These are phyloP conservation scores for Trochalopteron elliotii DNA, from an alignment of 2,113 vertebrate species.

Conservation along the genomic window DNA sequence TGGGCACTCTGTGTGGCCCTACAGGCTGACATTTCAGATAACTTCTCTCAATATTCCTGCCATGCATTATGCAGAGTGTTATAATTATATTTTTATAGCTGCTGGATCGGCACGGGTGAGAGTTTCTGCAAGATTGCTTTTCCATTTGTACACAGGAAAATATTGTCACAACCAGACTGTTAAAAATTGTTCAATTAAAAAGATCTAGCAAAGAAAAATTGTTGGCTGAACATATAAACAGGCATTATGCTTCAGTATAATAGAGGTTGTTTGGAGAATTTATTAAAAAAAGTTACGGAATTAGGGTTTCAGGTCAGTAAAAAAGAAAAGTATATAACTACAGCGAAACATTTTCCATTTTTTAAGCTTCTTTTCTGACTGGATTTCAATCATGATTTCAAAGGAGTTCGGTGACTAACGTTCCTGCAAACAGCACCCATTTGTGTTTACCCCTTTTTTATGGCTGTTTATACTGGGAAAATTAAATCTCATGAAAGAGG, in stretches of 20 bases:
- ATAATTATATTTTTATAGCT: neutral
- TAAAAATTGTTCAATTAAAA: constrained; percentile 34
- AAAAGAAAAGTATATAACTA: neutral
- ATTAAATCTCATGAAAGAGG: constrained; percentile 51
- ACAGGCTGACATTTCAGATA: neutral
- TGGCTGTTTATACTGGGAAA: constrained; percentile 49
- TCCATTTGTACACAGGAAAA: neutral
- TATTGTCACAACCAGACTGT: neutral
- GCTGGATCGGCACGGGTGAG: neutral
- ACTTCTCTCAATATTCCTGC: neutral
- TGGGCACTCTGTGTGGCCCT: neutral
- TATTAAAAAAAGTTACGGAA: neutral
- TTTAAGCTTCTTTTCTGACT: neutral
- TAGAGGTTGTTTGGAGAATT: neutral
- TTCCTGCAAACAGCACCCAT: neutral
- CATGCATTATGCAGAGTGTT: neutral
- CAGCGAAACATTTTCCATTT: neutral
- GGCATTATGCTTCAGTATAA: neutral
- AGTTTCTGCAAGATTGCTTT: constrained; percentile 1
- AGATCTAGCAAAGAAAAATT: neutral
- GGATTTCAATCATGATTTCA: constrained; percentile 35
- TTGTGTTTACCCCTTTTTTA: constrained; percentile 54
- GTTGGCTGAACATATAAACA: neutral
- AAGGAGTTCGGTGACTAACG: constrained; percentile 18
- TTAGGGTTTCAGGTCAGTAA: neutral